Evolutionary conservation across 2,888 invertebrate species (phyloP), one percentile per base, ranked within the genome.

Genomic region (Epicampocera succincta): DNA sequence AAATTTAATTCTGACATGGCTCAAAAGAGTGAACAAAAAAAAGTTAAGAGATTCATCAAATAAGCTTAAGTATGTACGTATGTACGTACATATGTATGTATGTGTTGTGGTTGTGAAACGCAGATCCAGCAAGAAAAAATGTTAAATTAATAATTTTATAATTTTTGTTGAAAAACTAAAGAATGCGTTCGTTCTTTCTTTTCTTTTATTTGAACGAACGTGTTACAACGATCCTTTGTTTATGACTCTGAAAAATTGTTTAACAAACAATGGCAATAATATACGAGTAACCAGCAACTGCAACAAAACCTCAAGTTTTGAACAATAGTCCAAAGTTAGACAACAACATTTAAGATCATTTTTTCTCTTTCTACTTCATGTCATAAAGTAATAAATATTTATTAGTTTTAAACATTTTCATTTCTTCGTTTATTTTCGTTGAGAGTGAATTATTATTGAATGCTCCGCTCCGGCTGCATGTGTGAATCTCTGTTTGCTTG

Each of bases 301-400:
- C 69, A 60, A 63, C 54, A 54, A 33, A 71, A 50, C 71, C 60
- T 60, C 50, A 38, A 25, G 15, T 50, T 58, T 19, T 15, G 42
- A 61, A 77, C 68, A 78, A 74, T 65, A 56, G 69, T 19, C 50
- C 52, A 56, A 73, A 54, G 40, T 50, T 54, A 78, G 58, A 46
- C 68, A 69, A 44, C 61, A 63, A 61, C 29, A 61, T 9, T n/a
- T 44, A 19, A 33, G 19, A 50, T 46, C 21, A 42, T 63, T 65
- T 65, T 65, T 8, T 9, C 12, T 58, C 17, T 13, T 69, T 78
- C 63, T 75, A 72, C 69, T 72, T 80, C 78, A 78, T 82, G 80
- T 72, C 78, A 81, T 84, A 78, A 84, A 84, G 84, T 84, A 84
- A 85, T 84, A 85, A 85, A 85, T 84, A 85, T 83, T 84, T 85